Evolutionary conservation across 2,113 vertebrate genomes (phyloP), one percentile per base, ranked within the genome.

Genomic region (Anhinga rufa): DNA sequence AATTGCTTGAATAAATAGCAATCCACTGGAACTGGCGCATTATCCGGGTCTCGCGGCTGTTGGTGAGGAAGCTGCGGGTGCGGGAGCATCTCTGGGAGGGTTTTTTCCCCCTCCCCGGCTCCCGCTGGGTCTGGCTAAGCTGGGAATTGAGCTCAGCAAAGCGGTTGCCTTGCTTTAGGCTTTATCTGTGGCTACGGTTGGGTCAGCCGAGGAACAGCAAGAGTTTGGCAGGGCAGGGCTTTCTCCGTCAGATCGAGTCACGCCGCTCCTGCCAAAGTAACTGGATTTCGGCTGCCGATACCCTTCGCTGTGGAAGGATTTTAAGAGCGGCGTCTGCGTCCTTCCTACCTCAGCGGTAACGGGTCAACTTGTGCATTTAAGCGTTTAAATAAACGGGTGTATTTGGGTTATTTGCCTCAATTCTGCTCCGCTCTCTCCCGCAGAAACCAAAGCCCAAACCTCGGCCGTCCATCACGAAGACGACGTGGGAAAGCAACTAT

Each of bases 401-500:
- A 9, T 54, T 29, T 29, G 68, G 34, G 42, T 17, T 28, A 15
- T n/a, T 42, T 46, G 42, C 38, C 46, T 66, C 49, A 60, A 65
- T 31, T 12, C 26, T 3, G 5, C 14, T 34, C 19, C 2, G 2
- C 66, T 97, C 16, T 71, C 87, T 95, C 55, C 34, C 29, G 15
- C 97, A 99, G 99, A 99, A 99, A 97, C 97, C 98, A 17, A 98
- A 99, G 96, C 79, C 98, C 57, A 99, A 99, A 92, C 98, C 99
- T 20, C 98, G 99, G 38, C 99, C 99, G 6, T 99, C 99, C 70
- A 97, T 99, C 95, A 98, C 99, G 1, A 99, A 99, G 96, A 87
- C 97, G 5, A 98, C 98, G n/a, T 98, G 98, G 97, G 99, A 99
- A 85, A 99, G 99, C 97, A 99, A 98, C 98, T 99, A 99, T 93